These are phyloP conservation scores for Falco peregrinus DNA, from an alignment of 2,797 vertebrate species.

Conservation along the genomic window DNA sequence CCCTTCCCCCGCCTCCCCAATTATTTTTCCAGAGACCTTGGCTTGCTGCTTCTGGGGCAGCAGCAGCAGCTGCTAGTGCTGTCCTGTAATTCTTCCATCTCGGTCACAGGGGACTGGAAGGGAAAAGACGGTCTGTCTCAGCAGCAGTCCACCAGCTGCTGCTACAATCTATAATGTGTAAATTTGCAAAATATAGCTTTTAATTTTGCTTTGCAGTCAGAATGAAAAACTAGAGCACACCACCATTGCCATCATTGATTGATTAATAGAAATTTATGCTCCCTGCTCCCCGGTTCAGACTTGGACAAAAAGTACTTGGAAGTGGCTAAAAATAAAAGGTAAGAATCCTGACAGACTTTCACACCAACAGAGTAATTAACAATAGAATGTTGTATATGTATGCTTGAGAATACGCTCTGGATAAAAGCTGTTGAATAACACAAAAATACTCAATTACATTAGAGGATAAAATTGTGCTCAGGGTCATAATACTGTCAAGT, in stretches of 20 bases:
- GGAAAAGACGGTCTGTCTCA: constrained; percentile 62
- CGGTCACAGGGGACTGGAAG: constrained; percentile 63
- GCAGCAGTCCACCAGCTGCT: constrained; percentile 71
- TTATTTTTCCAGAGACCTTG: constrained; percentile 57
- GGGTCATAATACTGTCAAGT: background rate
- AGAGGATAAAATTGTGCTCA: background rate
- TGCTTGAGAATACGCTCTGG: background rate
- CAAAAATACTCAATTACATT: background rate
- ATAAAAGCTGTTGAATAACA: constrained; percentile 3
- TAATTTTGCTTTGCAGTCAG: constrained; percentile 70
- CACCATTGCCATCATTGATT: constrained; percentile 50
- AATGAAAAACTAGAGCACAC: constrained; percentile 55
- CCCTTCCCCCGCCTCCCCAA: constrained; percentile 38
- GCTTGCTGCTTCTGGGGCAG: constrained; percentile 64
- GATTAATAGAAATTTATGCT: constrained; percentile 53
- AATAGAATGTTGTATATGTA: background rate
- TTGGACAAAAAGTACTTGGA: constrained; percentile 30
- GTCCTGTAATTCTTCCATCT: constrained; percentile 43
- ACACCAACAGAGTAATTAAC: background rate
- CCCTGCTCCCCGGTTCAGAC: background rate
- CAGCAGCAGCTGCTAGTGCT: constrained; percentile 68
- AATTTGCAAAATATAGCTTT: constrained; percentile 71
- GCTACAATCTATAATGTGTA: constrained; percentile 35
- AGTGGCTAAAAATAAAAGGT: constrained; percentile 41
- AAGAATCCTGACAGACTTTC: constrained; percentile 8